Percentiles rank a stretch among this genome's conserved stretches.
Evolutionary conservation across 2,113 vertebrate species (phyloP).

Genomic region (Mesembrinibis cayennensis): DNA sequence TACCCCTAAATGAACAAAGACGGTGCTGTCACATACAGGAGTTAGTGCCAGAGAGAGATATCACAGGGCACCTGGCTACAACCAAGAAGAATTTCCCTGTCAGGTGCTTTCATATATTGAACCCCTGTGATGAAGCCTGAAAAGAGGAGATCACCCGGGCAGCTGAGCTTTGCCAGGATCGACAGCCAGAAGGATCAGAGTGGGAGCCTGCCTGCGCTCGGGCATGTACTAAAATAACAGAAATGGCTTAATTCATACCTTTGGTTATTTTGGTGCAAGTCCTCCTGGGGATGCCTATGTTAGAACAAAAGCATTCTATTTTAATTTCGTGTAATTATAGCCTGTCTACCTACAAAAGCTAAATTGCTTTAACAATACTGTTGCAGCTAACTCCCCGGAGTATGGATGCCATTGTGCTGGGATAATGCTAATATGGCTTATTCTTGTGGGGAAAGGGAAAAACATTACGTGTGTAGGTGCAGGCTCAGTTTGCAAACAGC

Average conservation of each 20-base stretch:
- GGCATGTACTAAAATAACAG: neutral
- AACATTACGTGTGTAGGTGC: neutral
- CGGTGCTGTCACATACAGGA: rapidly evolving
- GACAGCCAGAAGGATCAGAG: neutral
- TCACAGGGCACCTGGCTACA: neutral
- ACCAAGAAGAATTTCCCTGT: neutral
- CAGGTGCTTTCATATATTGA: neutral
- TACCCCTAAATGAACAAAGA: neutral
- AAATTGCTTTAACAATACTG: neutral
- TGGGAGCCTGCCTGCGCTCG: neutral
- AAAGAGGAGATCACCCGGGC: neutral
- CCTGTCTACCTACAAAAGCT: neutral
- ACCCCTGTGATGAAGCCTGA: neutral
- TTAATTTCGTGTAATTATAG: conserved; percentile 44
- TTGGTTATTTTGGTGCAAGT: neutral
- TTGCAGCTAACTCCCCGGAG: neutral
- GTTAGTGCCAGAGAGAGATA: neutral
- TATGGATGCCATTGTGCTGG: neutral
- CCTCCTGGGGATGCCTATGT: neutral
- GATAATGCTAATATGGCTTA: neutral
- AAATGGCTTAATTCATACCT: neutral
- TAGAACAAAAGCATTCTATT: conserved; percentile 49
- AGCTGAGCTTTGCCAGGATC: neutral
- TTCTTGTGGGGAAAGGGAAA: neutral
- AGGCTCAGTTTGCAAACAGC: neutral